Base-by-base conservation (phyloP, 2,888 invertebrate genomes). In the Volucella zonaria region DNA sequence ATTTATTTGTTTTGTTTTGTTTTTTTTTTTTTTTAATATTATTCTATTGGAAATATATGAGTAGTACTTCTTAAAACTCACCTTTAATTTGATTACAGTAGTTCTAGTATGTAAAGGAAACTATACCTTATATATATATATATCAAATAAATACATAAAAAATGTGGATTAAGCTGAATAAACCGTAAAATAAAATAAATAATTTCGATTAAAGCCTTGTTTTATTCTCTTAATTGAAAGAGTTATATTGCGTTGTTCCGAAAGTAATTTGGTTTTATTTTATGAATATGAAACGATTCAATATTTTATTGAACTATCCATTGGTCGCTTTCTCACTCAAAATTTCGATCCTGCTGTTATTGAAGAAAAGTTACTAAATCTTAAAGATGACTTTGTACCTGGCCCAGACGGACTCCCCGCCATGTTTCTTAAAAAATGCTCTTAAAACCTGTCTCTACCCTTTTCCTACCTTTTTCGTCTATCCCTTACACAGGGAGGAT, bases 111-210 rank as follows among this genome's bases (percentile, higher is more conserved):
- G 51, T 62, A 62, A 73, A 54, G 10, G 23, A 47, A 47, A 75
- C 11, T 18, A 59, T 51, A 6, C 31, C 31, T 31, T 31, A 31
- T 58, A 66, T 54, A 59, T 54, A 40, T 23, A 59, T 52, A 61
- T 52, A 51, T 38, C n/a, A 58, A 70, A 42, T 40, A 47, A 68
- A 77, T 77, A 66, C 58, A 31, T 71, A 62, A 58, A 78, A 68
- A 79, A 62, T 82, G 73, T 64, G 74, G 64, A 68, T 51, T 68
- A 61, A 68, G 45, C 52, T 78, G 78, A 51, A 54, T 67, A 73
- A 40, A 40, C 15, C 42, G 52, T 67, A 61, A 76, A 78, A 62
- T 51, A 73, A 68, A 10, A 40, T 74, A 59, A 61, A 67, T 23
- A 47, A 4, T 49, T 18, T 8, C 56, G 43, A 54, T 47, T 64